Base-by-base conservation (phyloP, 1,140 invertebrate species). In the Panulirus ornatus region DNA sequence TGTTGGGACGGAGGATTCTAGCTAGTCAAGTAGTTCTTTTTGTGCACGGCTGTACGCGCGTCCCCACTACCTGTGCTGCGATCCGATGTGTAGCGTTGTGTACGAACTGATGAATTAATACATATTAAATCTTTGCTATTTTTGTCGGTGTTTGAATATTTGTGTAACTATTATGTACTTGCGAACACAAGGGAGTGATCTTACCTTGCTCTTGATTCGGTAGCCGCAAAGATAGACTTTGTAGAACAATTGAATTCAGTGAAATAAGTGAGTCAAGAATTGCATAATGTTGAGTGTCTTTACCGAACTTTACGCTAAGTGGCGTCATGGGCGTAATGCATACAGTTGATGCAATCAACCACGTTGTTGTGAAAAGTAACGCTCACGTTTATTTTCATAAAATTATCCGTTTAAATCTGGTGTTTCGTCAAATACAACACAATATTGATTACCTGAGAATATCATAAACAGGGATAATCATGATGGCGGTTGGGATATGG, bases 41-140 rank as follows among this genome's bases (percentile, higher is more conserved):
- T 89, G 87, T 36, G 34, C n/a, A 34, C 30, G 34, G 0, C 87
- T 89, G 87, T 89, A 63, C 86, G 66, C 79, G 38, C 79, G 38
- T 75, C 66, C 87, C 87, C 87, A 89, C 87, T 89, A 89, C 87
- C 87, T 89, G 87, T 89, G 87, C 87, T 83, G 87, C 87, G 87
- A 89, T 79, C 75, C 87, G 87, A 89, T 89, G 87, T 83, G 87
- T 89, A 83, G 87, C 79, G 87, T 73, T 58, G 87, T 75, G 87
- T 66, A 83, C 87, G 75, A 83, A 89, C 87, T 63, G 76, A 71
- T 84, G 63, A 89, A 89, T 73, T 89, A 89, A 75, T 75, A 70
- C 30, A 83, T 83, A 89, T 83, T 75, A 54, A 27, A 58, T 75
- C 27, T 8, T 63, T 16, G 19, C 11, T 66, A 63, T 36, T 19